Percentiles rank a stretch among this genome's conserved stretches.
phyloP scores from a whole-genome alignment of 2,888 invertebrate species.

The Gastrophysa polygoni region DNA sequence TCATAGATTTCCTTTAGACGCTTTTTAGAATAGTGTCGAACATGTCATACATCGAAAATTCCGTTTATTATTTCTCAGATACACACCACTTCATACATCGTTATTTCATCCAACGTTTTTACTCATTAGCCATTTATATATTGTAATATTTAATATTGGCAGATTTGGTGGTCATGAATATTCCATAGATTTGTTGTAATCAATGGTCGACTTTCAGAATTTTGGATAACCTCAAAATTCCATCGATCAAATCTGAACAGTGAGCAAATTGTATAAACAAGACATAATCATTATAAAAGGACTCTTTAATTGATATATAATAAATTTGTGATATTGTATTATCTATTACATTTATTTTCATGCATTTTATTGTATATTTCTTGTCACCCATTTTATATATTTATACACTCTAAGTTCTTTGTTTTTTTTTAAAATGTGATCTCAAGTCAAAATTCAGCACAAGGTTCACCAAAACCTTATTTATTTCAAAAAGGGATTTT shows the following conservation, averaged over 20 bases:
- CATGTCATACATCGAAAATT: slow-evolving; percentile 56
- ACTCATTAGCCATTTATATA: neutral
- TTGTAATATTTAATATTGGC: neutral
- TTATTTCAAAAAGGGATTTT: slow-evolving; percentile 40
- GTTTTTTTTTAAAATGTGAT: slow-evolving; percentile 47
- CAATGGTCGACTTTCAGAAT: neutral
- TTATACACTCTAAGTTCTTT: slow-evolving; percentile 31
- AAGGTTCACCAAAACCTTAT: slow-evolving; percentile 42
- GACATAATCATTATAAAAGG: slow-evolving; percentile 34
- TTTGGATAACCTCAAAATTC: slow-evolving; percentile 10
- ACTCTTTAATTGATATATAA: slow-evolving; percentile 32
- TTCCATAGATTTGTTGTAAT: slow-evolving; percentile 11
- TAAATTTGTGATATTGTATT: slow-evolving; percentile 52
- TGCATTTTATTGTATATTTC: slow-evolving; percentile 31
- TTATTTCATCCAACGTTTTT: neutral
- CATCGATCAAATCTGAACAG: slow-evolving; percentile 20
- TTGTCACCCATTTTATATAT: slow-evolving; percentile 30
- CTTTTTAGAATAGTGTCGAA: slow-evolving; percentile 52
- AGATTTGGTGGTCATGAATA: neutral
- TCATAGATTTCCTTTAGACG: slow-evolving; percentile 40
- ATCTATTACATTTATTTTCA: slow-evolving; percentile 35
- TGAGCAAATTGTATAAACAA: slow-evolving; percentile 39
- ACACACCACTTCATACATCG: neutral
- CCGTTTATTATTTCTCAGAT: slow-evolving; percentile 31
- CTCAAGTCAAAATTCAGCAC: slow-evolving; percentile 52